phyloP scores from a whole-genome alignment of 1,140 invertebrate species.

The Drosophila albomicans region DNA sequence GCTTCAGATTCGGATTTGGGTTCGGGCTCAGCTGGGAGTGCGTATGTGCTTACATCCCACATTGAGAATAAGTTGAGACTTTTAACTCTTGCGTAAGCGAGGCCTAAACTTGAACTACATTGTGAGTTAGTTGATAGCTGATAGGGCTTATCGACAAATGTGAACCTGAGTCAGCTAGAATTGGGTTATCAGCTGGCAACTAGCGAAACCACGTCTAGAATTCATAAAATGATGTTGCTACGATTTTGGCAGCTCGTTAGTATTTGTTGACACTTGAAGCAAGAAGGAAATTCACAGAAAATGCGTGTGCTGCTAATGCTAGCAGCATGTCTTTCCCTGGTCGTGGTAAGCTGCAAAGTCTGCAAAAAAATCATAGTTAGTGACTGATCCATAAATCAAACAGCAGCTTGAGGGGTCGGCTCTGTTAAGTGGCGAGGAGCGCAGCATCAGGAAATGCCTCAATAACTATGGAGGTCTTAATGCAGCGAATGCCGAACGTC shows the following conservation, averaged over 20 bases:
- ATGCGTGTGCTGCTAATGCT: conserved; percentile 29
- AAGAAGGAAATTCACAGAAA: conserved; percentile 29
- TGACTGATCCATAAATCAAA: background rate
- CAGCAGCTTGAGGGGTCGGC: conserved; percentile 32
- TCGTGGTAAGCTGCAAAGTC: conserved; percentile 27
- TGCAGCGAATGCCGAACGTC: conserved; percentile 42
- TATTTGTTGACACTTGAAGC: conserved; percentile 58
- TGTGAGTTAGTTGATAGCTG: conserved; percentile 16
- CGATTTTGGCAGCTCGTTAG: conserved; percentile 59
- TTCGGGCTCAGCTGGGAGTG: conserved; percentile 4
- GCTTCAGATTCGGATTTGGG: background rate
- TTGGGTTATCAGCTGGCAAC: conserved; percentile 57
- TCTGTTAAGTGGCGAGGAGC: conserved; percentile 42
- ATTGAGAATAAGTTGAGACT: conserved; percentile 47
- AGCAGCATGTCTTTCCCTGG: conserved; percentile 26
- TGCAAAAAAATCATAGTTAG: background rate
- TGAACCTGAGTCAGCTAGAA: conserved; percentile 54
- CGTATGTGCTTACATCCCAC: background rate
- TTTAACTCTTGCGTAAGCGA: conserved; percentile 57
- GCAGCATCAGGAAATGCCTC: conserved; percentile 55
- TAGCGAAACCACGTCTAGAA: conserved; percentile 1
- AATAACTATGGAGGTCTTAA: conserved; percentile 63
- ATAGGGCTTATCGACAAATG: conserved; percentile 59
- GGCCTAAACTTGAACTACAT: conserved; percentile 65
- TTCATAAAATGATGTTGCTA: conserved; percentile 15